Evolutionary conservation across 2,113 vertebrate species (phyloP).

Genomic region (Camelus bactrianus): DNA sequence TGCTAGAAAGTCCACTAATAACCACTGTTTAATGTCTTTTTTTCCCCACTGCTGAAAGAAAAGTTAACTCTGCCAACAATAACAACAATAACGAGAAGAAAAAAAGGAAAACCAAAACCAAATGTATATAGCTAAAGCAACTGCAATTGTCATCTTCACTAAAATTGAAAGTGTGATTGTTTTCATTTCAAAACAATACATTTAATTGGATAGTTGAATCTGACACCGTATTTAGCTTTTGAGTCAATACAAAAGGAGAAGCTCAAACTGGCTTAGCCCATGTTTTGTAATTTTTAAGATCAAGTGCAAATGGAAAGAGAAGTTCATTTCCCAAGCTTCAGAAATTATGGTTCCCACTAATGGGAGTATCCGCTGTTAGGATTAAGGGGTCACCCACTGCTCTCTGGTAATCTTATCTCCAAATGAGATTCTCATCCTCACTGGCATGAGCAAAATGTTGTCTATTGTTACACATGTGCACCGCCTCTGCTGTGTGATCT

Average conservation of each 20-base stretch:
- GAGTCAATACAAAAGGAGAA: constrained; percentile 29
- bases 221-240: constrained; percentile 29
- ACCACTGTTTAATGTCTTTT: background rate
- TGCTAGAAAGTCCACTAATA: background rate
- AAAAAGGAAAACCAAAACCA: background rate
- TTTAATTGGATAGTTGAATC: constrained; percentile 62
- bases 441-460: background rate
- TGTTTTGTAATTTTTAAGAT: constrained; percentile 27
- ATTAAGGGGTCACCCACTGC: background rate
- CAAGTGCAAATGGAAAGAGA: background rate
- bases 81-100: background rate
- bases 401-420: background rate
- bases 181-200: constrained; percentile 69
- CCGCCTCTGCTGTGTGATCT: background rate
- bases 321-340: background rate
- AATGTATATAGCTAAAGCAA: constrained; percentile 14
- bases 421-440: background rate
- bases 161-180: constrained; percentile 62
- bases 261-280: background rate
- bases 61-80: constrained; percentile 5
- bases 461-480: background rate
- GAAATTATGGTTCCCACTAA: background rate
- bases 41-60: constrained; percentile 19
- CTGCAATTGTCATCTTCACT: constrained; percentile 38
- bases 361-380: background rate